Percentiles rank a stretch among this genome's conserved stretches.
phyloP scores from a whole-genome alignment of 1,140 invertebrate species.

The Ceratina japonica region DNA sequence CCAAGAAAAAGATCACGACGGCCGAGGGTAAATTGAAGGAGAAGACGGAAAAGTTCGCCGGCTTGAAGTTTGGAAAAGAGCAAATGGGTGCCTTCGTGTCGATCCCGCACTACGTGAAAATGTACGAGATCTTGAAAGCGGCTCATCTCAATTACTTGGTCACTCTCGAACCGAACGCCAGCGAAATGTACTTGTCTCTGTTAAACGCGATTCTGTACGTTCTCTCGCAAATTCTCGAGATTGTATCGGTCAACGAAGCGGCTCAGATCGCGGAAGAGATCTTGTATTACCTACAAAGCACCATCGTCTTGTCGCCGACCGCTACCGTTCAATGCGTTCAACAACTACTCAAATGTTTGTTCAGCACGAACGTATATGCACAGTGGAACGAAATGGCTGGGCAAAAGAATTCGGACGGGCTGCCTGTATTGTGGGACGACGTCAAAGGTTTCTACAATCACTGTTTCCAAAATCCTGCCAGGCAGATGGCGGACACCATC shows the following conservation, averaged over 20 bases:
- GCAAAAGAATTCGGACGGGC: constrained; percentile 58
- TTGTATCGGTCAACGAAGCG: constrained; percentile 86
- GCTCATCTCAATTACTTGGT: constrained; percentile 91
- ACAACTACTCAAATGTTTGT: constrained; percentile 90
- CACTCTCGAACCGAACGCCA: constrained; percentile 85
- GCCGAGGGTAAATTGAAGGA: constrained; percentile 72
- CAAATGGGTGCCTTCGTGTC: constrained; percentile 83
- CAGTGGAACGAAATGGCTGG: constrained; percentile 81
- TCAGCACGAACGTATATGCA: constrained; percentile 88
- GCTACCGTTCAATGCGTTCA: constrained; percentile 88
- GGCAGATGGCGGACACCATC: constrained; percentile 72
- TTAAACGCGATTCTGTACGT: constrained; percentile 84
- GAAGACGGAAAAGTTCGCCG: constrained; percentile 63
- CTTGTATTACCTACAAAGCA: constrained; percentile 86
- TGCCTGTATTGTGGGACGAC: constrained; percentile 44
- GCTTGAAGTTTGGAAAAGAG: constrained; percentile 65
- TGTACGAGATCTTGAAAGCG: constrained; percentile 87
- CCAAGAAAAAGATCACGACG: constrained; percentile 76
- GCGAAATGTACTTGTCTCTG: constrained; percentile 87
- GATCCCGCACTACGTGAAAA: constrained; percentile 87
- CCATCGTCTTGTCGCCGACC: constrained; percentile 86
- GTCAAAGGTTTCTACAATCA: constrained; percentile 71
- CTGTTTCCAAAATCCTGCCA: constrained; percentile 71
- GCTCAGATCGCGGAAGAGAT: constrained; percentile 90
- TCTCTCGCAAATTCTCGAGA: constrained; percentile 88